A percentile compares a stretch with the other conserved stretches of the same genome.
Evolutionary conservation across 2,797 vertebrate genomes (phyloP).

Genomic region (Pyrocephalus nanus): DNA sequence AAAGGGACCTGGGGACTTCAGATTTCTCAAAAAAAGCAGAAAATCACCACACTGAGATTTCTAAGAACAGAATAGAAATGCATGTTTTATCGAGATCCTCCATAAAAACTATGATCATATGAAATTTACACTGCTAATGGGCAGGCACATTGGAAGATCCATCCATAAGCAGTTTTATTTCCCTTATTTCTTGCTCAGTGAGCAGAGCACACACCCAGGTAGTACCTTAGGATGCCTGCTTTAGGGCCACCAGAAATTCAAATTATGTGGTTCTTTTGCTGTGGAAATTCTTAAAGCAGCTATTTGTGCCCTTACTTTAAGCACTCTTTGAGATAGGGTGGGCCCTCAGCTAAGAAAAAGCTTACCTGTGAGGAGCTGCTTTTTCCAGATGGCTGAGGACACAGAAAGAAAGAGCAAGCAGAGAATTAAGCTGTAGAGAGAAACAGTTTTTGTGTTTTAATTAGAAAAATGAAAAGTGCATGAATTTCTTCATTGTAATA

Average conservation of each 20-base stretch:
- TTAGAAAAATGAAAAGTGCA: conserved; percentile 25
- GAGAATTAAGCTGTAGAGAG: not conserved
- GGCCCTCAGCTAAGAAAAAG: not conserved
- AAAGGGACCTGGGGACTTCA: not conserved
- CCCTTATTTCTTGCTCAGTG: not conserved
- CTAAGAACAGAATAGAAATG: not conserved
- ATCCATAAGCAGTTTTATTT: conserved; percentile 1
- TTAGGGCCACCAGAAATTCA: not conserved
- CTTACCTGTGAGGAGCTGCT: not conserved
- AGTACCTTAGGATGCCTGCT: not conserved
- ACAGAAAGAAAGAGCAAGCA: not conserved
- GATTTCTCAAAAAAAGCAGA: not conserved
- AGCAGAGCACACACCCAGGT: not conserved
- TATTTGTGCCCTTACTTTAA: not conserved
- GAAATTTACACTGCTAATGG: conserved; percentile 9
- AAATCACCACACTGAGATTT: not conserved
- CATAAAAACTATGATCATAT: not conserved
- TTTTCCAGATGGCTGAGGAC: not conserved
- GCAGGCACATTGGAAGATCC: not conserved
- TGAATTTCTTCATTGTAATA: not conserved
- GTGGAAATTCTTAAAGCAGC: not conserved
- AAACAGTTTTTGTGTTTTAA: not conserved
- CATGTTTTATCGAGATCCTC: not conserved
- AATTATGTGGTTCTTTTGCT: not conserved
- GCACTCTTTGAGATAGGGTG: not conserved